Conservation (phyloP, 2,113 vertebrate genomes). For the Globicephala melas region DNA sequence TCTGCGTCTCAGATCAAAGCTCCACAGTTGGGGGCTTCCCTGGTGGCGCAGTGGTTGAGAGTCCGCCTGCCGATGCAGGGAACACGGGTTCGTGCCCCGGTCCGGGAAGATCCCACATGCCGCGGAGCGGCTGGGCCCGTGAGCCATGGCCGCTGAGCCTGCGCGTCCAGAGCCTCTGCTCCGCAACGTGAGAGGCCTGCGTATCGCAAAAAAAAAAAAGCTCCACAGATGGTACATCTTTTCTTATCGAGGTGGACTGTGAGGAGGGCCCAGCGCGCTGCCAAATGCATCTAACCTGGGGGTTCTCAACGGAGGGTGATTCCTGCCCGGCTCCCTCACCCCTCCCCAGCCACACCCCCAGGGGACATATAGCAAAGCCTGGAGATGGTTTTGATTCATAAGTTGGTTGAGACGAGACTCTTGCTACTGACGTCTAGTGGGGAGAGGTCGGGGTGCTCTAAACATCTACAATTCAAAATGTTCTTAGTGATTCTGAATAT, state of each 20-base stretch:
- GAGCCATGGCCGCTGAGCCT: no score
- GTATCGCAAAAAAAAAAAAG: background rate
- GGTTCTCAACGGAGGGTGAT: background rate
- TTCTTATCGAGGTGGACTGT: background rate
- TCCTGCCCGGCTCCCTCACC: background rate
- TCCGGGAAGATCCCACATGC: no score
- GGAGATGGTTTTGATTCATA: background rate
- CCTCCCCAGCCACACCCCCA: accelerated
- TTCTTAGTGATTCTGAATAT: background rate
- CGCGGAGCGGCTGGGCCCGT: no score
- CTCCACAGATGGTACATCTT: background rate
- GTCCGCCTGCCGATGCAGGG: no score
- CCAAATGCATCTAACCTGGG: background rate
- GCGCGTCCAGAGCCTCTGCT: no score
- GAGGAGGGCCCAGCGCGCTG: background rate
- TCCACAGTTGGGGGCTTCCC: background rate
- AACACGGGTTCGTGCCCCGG: no score
- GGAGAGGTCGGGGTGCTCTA: background rate
- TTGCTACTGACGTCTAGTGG: background rate
- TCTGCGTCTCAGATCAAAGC: background rate
- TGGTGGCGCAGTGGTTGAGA: no score
- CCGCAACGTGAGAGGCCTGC: no score
- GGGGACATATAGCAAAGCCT: background rate
- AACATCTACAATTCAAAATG: background rate
- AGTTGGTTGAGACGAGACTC: background rate